Percentiles rank a stretch among this genome's conserved stretches.
Evolutionary conservation across 2,113 vertebrate species (phyloP).

Genomic region (Rhagologus leucostigma): DNA sequence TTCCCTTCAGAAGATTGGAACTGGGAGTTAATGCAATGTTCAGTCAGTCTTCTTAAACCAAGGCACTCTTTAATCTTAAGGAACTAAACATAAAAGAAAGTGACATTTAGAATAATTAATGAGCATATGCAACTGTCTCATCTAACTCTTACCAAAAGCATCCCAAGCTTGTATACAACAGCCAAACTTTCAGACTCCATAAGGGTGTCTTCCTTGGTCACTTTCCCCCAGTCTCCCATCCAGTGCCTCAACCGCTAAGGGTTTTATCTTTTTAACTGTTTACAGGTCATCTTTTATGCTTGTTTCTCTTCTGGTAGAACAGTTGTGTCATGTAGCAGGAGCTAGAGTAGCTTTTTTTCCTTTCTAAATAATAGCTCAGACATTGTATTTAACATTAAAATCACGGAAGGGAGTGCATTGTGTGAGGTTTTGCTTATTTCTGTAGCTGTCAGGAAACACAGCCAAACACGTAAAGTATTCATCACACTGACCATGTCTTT

Average conservation of each 20-base stretch:
- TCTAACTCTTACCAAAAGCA: background rate
- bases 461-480: background rate
- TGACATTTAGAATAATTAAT: slow-evolving; percentile 32
- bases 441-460: background rate
- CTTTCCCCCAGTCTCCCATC: background rate
- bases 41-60: slow-evolving; percentile 10
- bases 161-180: background rate
- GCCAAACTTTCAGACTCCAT: background rate
- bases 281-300: background rate
- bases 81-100: slow-evolving; percentile 14
- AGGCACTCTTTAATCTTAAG: background rate
- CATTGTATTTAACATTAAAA: background rate
- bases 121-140: background rate
- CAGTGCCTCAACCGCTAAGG: background rate
- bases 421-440: background rate
- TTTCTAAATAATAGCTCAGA: background rate
- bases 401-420: background rate
- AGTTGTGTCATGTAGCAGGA: background rate
- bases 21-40: background rate
- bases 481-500: background rate
- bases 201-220: background rate
- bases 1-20: background rate
- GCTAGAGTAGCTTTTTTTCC: background rate
- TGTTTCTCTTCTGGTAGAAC: background rate
- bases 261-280: background rate